Percentiles rank a stretch among this genome's conserved stretches.
phyloP scores from a whole-genome alignment of 2,888 invertebrate species.

The Limnephilus lunatus region DNA sequence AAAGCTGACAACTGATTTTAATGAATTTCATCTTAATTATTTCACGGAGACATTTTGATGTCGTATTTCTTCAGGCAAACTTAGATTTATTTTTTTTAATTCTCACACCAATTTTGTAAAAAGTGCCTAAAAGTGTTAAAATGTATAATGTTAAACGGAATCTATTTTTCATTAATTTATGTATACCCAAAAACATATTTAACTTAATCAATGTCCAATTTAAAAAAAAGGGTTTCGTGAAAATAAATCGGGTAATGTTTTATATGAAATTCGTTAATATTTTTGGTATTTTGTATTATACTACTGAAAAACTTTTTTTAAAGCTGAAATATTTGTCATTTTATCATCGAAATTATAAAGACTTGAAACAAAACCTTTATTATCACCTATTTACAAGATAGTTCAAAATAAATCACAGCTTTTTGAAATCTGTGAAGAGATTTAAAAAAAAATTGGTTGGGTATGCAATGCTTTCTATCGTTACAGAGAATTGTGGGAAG shows the following conservation, averaged over 20 bases:
- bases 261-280: not conserved
- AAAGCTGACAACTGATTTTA: not conserved
- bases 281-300: not conserved
- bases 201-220: not conserved
- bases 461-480: not conserved
- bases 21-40: not conserved
- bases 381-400: not conserved
- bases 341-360: constrained; percentile 41
- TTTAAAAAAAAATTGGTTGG: not conserved
- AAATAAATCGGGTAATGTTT: not conserved
- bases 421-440: not conserved
- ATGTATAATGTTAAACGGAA: not conserved
- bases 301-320: not conserved
- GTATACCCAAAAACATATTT: not conserved
- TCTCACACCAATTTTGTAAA: not conserved
- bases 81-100: not conserved
- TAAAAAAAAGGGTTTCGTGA: not conserved
- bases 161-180: not conserved
- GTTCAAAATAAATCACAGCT: constrained; percentile 13
- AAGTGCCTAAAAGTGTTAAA: not conserved
- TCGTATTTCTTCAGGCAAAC: not conserved
- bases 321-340: not conserved
- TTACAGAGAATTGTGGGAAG: not conserved
- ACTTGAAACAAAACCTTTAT: constrained; percentile 2
- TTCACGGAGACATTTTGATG: not conserved